phyloP scores from a whole-genome alignment of 2,113 vertebrate genomes.

The Aptenodytes patagonicus region DNA sequence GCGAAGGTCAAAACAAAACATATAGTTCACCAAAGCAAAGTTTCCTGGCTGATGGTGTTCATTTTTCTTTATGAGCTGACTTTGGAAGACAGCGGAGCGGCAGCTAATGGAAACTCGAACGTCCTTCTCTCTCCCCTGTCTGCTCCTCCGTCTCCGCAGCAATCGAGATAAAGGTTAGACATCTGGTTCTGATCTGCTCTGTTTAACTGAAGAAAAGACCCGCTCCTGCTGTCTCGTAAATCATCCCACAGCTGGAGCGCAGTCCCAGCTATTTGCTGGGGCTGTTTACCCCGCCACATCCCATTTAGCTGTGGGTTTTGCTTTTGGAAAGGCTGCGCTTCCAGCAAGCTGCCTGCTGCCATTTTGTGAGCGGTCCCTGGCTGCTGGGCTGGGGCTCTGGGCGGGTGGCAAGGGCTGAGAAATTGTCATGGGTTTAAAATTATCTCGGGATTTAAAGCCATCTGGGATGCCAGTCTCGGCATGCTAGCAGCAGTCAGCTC shows the following conservation, averaged over 20 bases:
- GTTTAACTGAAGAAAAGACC: neutral
- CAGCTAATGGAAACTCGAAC: neutral
- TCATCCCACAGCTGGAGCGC: constrained; percentile 47
- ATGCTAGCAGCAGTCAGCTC: fast-evolving
- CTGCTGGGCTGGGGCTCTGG: neutral
- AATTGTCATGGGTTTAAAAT: neutral
- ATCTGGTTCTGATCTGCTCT: constrained; percentile 76
- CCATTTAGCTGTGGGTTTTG: neutral
- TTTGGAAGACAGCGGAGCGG: neutral
- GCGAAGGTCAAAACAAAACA: constrained; percentile 27
- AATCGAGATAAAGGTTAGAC: constrained; percentile 53
- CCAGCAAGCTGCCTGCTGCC: neutral
- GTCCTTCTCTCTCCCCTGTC: neutral
- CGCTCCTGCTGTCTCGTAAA: constrained; percentile 52
- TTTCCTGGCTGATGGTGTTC: constrained; percentile 42
- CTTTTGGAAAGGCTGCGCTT: neutral
- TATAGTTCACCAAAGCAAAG: neutral
- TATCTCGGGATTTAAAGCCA: neutral
- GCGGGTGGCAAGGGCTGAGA: neutral
- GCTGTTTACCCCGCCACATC: neutral
- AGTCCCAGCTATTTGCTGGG: neutral
- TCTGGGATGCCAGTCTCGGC: fast-evolving
- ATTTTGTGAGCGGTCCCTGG: neutral
- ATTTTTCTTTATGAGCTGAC: constrained; percentile 29
- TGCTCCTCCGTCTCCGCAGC: neutral